Conservation (phyloP, 2,113 vertebrate species). For the Misgurnus anguillicaudatus region DNA sequence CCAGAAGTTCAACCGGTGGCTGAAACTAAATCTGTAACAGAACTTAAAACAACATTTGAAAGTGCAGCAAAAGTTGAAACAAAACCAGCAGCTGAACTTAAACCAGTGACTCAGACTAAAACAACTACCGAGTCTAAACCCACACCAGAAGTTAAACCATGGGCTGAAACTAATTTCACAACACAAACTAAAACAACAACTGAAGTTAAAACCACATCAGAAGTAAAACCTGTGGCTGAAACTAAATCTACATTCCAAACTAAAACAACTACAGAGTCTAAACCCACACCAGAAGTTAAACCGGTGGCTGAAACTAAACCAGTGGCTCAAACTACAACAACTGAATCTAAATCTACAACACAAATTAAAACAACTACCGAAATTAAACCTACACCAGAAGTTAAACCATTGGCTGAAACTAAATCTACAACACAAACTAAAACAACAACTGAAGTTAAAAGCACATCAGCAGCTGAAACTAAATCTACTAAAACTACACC, state of each 20-base stretch:
- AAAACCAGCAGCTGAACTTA: no score
- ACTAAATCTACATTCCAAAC: not conserved
- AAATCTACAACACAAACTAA: not conserved
- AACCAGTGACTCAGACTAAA: not conserved
- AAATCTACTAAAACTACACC: not conserved
- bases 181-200: no score
- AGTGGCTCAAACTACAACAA: not conserved
- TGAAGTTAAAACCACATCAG: not conserved
- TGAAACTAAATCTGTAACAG: not conserved
- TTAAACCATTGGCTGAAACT: not conserved
- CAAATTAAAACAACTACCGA: not conserved
- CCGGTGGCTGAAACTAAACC: not conserved
- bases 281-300: not conserved
- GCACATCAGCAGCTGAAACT: not conserved
- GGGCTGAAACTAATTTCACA: no score
- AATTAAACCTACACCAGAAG: not conserved
- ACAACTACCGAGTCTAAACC: no score
- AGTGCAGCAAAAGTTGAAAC: not conserved
- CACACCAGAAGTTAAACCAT: no score
- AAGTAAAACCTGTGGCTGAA: not conserved
- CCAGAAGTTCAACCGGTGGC: not conserved
- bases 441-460: not conserved
- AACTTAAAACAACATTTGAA: not conserved
- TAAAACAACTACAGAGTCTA: not conserved
- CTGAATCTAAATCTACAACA: not conserved